Conservation (phyloP, 2,797 vertebrate genomes). For the Anabacerthia variegaticeps region DNA sequence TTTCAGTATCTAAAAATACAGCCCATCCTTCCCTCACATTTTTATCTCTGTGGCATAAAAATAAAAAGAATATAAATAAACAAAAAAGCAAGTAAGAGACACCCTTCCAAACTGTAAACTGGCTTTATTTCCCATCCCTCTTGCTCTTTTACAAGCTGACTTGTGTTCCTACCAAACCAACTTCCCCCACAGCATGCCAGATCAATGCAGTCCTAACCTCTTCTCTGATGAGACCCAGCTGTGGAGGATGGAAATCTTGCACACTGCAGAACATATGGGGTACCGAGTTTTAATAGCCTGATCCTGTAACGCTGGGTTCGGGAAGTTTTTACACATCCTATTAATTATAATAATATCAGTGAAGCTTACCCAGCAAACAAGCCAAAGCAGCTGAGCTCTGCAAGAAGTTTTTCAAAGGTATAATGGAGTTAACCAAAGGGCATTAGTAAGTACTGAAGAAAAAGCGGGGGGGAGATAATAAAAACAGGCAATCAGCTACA, state of each 20-base stretch:
- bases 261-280: not conserved
- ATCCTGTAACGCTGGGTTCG: not conserved
- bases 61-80: not conserved
- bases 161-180: not conserved
- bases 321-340: constrained; percentile 41
- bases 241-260: not conserved
- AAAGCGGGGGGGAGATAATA: not conserved
- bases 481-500: constrained; percentile 56
- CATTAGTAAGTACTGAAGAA: constrained; percentile 33
- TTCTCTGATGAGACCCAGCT: constrained; percentile 3
- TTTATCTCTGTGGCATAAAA: not conserved
- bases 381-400: constrained; percentile 56
- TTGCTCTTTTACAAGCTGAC: not conserved
- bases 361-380: constrained; percentile 60
- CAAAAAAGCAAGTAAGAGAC: not conserved
- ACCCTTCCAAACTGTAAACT: not conserved
- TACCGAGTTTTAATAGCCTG: not conserved
- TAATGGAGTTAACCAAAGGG: constrained; percentile 60
- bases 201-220: not conserved
- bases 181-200: not conserved
- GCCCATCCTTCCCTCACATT: not conserved
- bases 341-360: constrained; percentile 57
- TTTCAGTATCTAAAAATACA: not conserved
- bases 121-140: not conserved
- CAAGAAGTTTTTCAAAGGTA: constrained; percentile 61